Evolutionary conservation across 2,113 vertebrate species (phyloP), one percentile per base, ranked within the genome.

Genomic region (Sylvietta virens): DNA sequence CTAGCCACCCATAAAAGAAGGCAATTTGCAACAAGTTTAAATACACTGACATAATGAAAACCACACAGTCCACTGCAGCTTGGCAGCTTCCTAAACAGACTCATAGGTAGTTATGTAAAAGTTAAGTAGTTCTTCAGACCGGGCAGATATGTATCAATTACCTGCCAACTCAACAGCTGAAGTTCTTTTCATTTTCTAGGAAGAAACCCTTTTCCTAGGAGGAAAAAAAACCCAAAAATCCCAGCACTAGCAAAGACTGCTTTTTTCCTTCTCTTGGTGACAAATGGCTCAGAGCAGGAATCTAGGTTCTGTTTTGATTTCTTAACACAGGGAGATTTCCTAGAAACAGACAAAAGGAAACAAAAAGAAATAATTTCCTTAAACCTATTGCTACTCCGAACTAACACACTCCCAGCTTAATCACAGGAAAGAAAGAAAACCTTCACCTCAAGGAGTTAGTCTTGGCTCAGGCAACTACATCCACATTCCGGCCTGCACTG

Each of bases 381-480:
- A 62, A 90, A 83, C 56, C 5, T 58, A 40, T 4, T 37, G 17
- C 74, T 83, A 37, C 72, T 81, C 64, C 67, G 77, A 82, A 61
- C 60, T 70, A 90, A 92, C 30, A 80, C 45, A 37, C 65, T 82
- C 58, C 39, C 62, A 65, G 70, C 33, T 90, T 92, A 91, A 86
- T 95, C 77, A 92, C 62, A 93, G 71, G 85, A 92, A 96, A 94
- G 87, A 86, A 95, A 62, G 28, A 91, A 91, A 95, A 82, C 71
- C 72, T 92, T 83, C 81, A 96, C 62, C 81, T 93, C 81, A 76
- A 85, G 21, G 24, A 90, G 67, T 77, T 90, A 92, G 78, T 88
- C 69, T 94, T 96, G 93, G 93, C 66, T 86, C 67, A 65, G 54
- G 20, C 64, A 91, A 31, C 85, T 58, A 44, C 37, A 96, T 90